Evolutionary conservation across 1,140 invertebrate species (phyloP), one percentile per base, ranked within the genome.

Genomic region (Cherax destructor): DNA sequence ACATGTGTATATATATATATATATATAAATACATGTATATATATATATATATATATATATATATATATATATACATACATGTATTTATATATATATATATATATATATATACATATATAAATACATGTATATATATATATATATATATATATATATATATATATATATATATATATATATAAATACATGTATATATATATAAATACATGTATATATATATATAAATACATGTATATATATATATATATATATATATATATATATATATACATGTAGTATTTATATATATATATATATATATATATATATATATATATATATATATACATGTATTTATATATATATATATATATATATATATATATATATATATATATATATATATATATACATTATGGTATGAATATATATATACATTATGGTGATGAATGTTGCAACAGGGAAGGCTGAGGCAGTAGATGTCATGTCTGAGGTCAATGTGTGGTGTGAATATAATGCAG

Each of bases 131-230:
- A 52, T 56, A 86, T 78, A 86, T 78, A 86, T 78, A 86, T 59
- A 86, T 59, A 86, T 41, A 86, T 56, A 86, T 78, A 86, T 78
- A 86, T 78, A 86, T 78, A 86, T 78, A 86, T 56, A 86, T 78
- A 86, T 30, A 86, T 59, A 78, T 30, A 86, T 59, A 59, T 52
- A 50, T 77, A 61, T 30, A 78, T 59, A 78, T 59, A 61, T 24
- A 56, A 30, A 61, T 61, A 79, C 16, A 78, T 47, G 13, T 16
- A 78, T 78, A 59, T 78, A 16, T 78, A 61, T 78, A 47, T 61
- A 10, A 56, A 87, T 59, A 56, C 11, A 78, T 30, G 52, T 65
- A 65, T 65, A 65, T 16, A 65, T 16, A 16, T 6, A 9, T 16
- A 16, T 6, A 10, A 56, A 56, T 56, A 6, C 52, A 56, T 65